These are phyloP conservation scores for Brachionichthys hirsutus DNA, from an alignment of 2,113 vertebrate species.

Conservation along the genomic window DNA sequence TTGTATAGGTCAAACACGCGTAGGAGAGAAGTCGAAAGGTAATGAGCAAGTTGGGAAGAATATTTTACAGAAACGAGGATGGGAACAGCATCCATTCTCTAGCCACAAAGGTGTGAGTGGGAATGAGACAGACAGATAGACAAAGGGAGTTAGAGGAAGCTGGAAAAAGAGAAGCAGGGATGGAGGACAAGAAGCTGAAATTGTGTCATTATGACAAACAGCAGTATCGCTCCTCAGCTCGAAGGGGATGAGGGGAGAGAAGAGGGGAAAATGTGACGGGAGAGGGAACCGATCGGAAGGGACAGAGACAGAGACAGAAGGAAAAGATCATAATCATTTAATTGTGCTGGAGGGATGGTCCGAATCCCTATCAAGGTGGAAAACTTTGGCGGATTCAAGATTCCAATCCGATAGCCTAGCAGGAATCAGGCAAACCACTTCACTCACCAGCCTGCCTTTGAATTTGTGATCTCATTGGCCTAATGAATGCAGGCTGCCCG, in stretches of 20 bases:
- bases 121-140: constrained; percentile 54
- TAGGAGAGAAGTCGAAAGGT: constrained; percentile 28
- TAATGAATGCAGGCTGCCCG: constrained; percentile 22
- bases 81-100: constrained; percentile 36
- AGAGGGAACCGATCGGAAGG: constrained; percentile 33
- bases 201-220: constrained; percentile 77
- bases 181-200: constrained; percentile 59
- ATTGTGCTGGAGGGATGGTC: constrained; percentile 72
- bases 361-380: constrained; percentile 59
- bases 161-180: constrained; percentile 52
- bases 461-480: constrained; percentile 34
- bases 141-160: constrained; percentile 33
- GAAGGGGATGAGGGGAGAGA: constrained; percentile 53
- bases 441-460: constrained; percentile 20
- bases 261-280: constrained; percentile 42
- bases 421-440: constrained; percentile 25
- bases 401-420: constrained; percentile 44
- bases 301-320: constrained; percentile 44
- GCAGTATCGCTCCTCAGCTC: constrained; percentile 51
- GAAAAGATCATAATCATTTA: constrained; percentile 80
- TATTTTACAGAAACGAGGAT: constrained; percentile 29
- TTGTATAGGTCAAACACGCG: constrained; percentile 33
- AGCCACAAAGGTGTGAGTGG: constrained; percentile 31
- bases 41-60: constrained; percentile 53
- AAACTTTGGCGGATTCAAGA: constrained; percentile 45